Percentiles rank a stretch among this genome's conserved stretches.
Conservation (phyloP, 1,140 invertebrate genomes). For the Rhynchophorus ferrugineus region DNA sequence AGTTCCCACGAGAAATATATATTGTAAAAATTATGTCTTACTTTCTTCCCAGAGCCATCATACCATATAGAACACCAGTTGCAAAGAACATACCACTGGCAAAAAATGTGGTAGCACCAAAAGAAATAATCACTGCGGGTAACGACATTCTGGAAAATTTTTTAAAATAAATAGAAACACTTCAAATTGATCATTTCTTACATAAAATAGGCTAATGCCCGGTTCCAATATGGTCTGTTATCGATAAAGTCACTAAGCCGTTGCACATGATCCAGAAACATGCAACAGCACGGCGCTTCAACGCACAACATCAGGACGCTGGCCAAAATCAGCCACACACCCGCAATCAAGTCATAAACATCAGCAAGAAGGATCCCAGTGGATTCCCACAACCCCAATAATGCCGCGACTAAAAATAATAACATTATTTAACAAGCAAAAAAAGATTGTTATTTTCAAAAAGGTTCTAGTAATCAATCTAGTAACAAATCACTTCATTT, state of each 20-base stretch:
- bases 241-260: constrained; percentile 73
- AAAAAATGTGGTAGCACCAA: constrained; percentile 69
- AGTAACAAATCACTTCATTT: constrained; percentile 3
- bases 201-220: constrained; percentile 78
- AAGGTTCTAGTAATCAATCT: not conserved
- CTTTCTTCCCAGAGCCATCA: constrained; percentile 90
- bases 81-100: constrained; percentile 81
- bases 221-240: constrained; percentile 78
- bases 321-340: constrained; percentile 81
- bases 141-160: constrained; percentile 59
- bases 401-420: constrained; percentile 70
- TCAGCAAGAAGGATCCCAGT: constrained; percentile 58
- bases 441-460: not conserved
- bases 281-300: constrained; percentile 91
- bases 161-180: constrained; percentile 15
- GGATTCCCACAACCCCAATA: constrained; percentile 76
- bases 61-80: constrained; percentile 83
- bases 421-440: not conserved
- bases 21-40: constrained; percentile 49
- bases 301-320: constrained; percentile 79
- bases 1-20: too few relatives aligned
- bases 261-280: constrained; percentile 89
- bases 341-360: constrained; percentile 65
- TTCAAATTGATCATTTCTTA: constrained; percentile 49
- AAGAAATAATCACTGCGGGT: constrained; percentile 70